Evolutionary conservation across 2,888 invertebrate species (phyloP).

Genomic region (Leucophenga maculata): DNA sequence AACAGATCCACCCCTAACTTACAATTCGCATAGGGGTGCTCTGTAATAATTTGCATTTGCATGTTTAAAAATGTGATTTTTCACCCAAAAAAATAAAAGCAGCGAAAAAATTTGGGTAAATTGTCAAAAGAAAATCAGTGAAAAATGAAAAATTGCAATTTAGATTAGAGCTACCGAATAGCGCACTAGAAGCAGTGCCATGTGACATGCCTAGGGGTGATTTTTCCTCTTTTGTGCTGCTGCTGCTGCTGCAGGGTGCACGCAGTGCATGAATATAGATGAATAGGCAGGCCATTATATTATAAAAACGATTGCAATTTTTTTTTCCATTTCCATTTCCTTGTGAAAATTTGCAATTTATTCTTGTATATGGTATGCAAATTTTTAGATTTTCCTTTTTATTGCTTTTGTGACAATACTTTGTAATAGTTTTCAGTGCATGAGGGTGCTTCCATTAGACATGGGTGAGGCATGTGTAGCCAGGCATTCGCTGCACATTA

Average conservation of each 20-base stretch:
- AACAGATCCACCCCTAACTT: neutral
- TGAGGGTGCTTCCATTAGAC: slow-evolving; percentile 26
- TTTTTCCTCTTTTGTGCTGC: slow-evolving; percentile 27
- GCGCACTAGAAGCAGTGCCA: neutral
- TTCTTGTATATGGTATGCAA: slow-evolving; percentile 57
- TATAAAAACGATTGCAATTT: neutral
- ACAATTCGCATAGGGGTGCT: slow-evolving; percentile 38
- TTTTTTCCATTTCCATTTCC: slow-evolving; percentile 23
- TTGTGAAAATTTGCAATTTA: slow-evolving; percentile 49
- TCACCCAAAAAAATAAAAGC: slow-evolving; percentile 18
- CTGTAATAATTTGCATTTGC: slow-evolving; percentile 48
- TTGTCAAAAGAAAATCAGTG: slow-evolving; percentile 41
- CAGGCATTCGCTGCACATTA: no score
- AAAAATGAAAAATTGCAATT: slow-evolving; percentile 64
- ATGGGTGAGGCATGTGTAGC: neutral
- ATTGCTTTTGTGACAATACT: slow-evolving; percentile 39
- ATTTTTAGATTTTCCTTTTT: slow-evolving; percentile 52
- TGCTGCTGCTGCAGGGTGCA: neutral
- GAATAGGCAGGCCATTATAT: slow-evolving; percentile 8
- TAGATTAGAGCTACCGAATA: slow-evolving; percentile 43
- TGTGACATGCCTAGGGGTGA: slow-evolving; percentile 44
- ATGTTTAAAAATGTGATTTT: slow-evolving; percentile 62
- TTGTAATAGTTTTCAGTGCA: slow-evolving; percentile 29
- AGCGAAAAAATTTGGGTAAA: slow-evolving; percentile 26
- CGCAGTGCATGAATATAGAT: neutral